Evolutionary conservation across 2,888 invertebrate genomes (phyloP).

Genomic region (Sclerodermus sp.): DNA sequence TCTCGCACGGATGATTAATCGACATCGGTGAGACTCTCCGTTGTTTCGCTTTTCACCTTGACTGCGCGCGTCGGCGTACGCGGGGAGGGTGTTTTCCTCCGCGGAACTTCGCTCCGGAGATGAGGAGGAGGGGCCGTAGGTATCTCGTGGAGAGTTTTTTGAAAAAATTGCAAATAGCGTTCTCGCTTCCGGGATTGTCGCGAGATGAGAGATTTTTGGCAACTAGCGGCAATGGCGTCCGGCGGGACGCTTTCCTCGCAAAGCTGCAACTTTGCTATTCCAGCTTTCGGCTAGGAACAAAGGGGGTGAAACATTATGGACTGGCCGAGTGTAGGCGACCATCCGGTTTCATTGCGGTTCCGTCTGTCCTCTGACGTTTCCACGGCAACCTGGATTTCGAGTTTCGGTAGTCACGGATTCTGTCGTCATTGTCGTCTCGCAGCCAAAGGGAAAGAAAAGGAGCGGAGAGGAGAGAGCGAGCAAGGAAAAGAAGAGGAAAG

Average conservation of each 20-base stretch:
- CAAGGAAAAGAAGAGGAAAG: not conserved
- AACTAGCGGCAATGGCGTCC: constrained; percentile 16
- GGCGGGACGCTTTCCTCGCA: constrained; percentile 23
- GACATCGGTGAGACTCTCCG: too few species aligned
- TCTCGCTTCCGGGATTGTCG: too few species aligned
- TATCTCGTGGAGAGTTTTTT: too few species aligned
- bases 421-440: constrained; percentile 17
- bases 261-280: constrained; percentile 32
- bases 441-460: too few species aligned
- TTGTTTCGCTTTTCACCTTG: too few species aligned
- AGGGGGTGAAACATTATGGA: constrained; percentile 47
- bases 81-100: too few species aligned
- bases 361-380: constrained; percentile 58
- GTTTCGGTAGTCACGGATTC: too few species aligned
- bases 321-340: constrained; percentile 47
- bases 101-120: too few species aligned
- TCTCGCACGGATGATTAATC: too few species aligned
- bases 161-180: too few species aligned
- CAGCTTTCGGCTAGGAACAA: constrained; percentile 46
- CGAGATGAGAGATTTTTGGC: not conserved
- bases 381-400: constrained; percentile 56
- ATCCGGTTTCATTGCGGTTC: constrained; percentile 57
- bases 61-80: too few species aligned
- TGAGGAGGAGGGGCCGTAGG: too few species aligned
- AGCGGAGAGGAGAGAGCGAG: constrained; percentile 4